Conservation (phyloP, 1,140 invertebrate genomes). For the Drosophila teissieri region DNA sequence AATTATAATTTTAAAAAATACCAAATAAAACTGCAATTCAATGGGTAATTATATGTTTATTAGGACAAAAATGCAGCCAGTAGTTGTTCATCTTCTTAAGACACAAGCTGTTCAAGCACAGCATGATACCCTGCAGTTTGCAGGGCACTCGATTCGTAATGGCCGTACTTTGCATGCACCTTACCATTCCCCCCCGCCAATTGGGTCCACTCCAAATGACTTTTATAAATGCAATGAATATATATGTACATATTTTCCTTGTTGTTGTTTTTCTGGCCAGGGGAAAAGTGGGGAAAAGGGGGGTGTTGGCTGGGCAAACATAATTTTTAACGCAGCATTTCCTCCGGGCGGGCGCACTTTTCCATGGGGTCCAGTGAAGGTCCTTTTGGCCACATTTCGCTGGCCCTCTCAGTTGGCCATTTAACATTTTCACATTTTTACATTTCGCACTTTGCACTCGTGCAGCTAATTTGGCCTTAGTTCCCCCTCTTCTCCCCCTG, state of each 20-base stretch:
- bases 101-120: neutral
- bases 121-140: conserved; percentile 5
- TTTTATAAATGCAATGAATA: conserved; percentile 82
- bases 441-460: conserved; percentile 64
- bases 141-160: conserved; percentile 60
- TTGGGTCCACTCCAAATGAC: conserved; percentile 65
- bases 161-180: conserved; percentile 63
- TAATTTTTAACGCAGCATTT: conserved; percentile 81
- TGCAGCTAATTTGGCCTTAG: conserved; percentile 70
- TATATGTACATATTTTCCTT: conserved; percentile 42
- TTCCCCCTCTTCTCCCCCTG: conserved; percentile 7
- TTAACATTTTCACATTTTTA: conserved; percentile 67
- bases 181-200: neutral
- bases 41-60: too few species aligned
- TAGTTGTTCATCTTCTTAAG: too few species aligned
- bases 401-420: conserved; percentile 57
- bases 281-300: neutral
- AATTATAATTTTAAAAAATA: neutral
- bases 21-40: neutral
- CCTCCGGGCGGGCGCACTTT: conserved; percentile 17
- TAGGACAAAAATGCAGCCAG: too few species aligned
- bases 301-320: conserved; percentile 33
- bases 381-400: conserved; percentile 26
- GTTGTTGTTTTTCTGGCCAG: conserved; percentile 33
- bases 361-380: neutral